Conservation (phyloP, 2,113 vertebrate genomes). For the Leiothrix lutea region DNA sequence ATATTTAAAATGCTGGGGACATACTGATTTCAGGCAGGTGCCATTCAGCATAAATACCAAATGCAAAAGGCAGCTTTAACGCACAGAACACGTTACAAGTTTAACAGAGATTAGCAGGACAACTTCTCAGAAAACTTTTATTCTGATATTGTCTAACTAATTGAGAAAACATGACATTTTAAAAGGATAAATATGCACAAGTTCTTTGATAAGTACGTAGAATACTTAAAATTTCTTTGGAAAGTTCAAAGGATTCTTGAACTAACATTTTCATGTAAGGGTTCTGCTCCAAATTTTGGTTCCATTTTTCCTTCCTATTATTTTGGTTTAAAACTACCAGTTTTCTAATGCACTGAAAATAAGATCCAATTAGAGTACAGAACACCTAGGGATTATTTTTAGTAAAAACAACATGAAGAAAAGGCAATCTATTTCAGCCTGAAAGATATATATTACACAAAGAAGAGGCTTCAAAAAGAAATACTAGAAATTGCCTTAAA, state of each 20-base stretch:
- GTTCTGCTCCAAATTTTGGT: not conserved
- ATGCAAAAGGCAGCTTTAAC: not conserved
- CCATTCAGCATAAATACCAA: not conserved
- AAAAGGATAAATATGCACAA: not conserved
- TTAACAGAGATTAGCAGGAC: not conserved
- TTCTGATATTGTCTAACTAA: not conserved
- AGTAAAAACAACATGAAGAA: not conserved
- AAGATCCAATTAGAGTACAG: not conserved
- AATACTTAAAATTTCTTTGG: not conserved
- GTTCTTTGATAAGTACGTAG: not conserved
- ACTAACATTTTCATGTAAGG: not conserved
- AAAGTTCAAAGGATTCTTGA: not conserved
- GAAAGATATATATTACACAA: not conserved
- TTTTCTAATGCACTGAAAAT: not conserved
- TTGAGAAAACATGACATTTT: not conserved
- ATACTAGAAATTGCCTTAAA: not conserved
- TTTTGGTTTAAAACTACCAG: not conserved
- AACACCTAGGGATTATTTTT: not conserved
- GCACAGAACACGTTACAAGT: not conserved
- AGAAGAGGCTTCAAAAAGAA: not conserved
- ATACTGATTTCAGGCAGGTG: not conserved
- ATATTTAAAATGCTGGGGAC: not conserved
- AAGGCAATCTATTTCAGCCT: not conserved
- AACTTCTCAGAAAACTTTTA: not conserved
- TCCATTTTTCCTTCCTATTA: not conserved